These are phyloP conservation scores for Myathropa florea DNA, from an alignment of 2,888 invertebrate genomes.

Conservation along the genomic window DNA sequence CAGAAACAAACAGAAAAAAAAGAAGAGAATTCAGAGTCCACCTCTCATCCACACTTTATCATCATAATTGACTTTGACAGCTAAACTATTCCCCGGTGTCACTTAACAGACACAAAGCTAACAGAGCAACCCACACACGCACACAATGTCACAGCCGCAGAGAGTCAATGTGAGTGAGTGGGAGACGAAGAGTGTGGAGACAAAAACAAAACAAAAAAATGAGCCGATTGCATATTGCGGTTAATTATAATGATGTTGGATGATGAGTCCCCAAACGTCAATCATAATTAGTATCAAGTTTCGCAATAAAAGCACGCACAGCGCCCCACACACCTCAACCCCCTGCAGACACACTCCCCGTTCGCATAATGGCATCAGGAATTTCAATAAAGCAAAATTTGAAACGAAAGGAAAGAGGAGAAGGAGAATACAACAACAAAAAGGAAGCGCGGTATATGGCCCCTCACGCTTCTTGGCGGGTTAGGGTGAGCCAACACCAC, in stretches of 20 bases:
- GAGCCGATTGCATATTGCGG: conserved; percentile 69
- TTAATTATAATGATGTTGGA: conserved; percentile 70
- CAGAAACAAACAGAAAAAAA: conserved; percentile 7
- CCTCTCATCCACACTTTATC: conserved; percentile 31
- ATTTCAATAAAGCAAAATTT: conserved; percentile 60
- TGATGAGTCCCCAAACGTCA: conserved; percentile 70
- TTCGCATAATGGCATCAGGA: conserved; percentile 47
- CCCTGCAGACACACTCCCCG: conserved; percentile 13
- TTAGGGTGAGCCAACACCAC: neutral
- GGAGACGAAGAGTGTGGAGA: neutral
- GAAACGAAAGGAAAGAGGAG: conserved; percentile 9
- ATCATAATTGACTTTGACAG: conserved; percentile 63
- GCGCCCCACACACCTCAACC: neutral
- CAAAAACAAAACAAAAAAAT: neutral
- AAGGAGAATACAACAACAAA: neutral
- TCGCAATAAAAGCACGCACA: conserved; percentile 45
- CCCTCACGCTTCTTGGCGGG: conserved; percentile 20
- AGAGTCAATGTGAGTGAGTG: neutral
- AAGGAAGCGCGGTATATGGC: neutral
- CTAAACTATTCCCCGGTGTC: conserved; percentile 53
- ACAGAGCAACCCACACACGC: conserved; percentile 38
- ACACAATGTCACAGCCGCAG: conserved; percentile 15
- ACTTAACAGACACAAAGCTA: conserved; percentile 48
- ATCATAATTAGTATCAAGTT: conserved; percentile 71
- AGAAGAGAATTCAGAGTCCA: conserved; percentile 1